phyloP scores from a whole-genome alignment of 35 echinoderm and acorn worm species.

The Heliocidaris tuberculata region DNA sequence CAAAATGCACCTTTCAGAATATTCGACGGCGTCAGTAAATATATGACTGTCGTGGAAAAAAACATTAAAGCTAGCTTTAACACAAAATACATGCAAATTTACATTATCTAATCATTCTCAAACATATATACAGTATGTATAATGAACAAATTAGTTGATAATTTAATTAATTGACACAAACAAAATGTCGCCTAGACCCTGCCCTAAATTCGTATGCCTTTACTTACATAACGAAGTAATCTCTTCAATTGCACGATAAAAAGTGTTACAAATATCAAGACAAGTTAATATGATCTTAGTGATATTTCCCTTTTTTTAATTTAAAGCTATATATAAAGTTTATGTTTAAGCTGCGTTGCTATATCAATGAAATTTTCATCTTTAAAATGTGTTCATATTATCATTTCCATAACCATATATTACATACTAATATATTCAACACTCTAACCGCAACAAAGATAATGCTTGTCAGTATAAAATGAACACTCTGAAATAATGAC shows the following conservation, averaged over 20 bases:
- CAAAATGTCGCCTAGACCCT: neutral
- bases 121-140: neutral
- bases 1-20: neutral
- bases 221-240: neutral
- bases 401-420: too few relatives aligned
- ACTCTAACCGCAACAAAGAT: too few relatives aligned
- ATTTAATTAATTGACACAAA: neutral
- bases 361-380: too few relatives aligned
- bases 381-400: too few relatives aligned
- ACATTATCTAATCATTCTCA: slow-evolving; percentile 5
- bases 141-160: neutral
- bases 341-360: neutral
- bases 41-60: neutral
- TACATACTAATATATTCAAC: too few relatives aligned
- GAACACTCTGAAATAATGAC: too few relatives aligned
- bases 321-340: neutral
- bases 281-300: neutral
- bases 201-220: neutral
- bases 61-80: neutral
- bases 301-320: neutral
- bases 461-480: too few relatives aligned
- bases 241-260: slow-evolving; percentile 3
- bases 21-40: neutral
- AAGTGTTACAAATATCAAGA: neutral
- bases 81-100: slow-evolving; percentile 6